phyloP scores from a whole-genome alignment of 2,113 vertebrate genomes.

The Mus spicilegus region DNA sequence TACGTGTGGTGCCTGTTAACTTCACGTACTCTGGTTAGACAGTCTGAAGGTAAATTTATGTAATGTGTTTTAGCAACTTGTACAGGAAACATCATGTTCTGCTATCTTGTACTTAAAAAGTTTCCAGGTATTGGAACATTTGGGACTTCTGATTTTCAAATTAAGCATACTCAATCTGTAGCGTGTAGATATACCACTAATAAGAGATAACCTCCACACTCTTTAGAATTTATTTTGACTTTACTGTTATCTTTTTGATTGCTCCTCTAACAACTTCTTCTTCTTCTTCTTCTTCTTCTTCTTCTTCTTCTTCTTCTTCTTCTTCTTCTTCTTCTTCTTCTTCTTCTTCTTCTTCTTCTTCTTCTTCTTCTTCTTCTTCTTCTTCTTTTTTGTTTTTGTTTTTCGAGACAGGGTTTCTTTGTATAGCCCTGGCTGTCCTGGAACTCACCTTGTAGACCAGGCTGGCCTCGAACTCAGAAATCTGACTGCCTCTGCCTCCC shows the following conservation, averaged over 20 bases:
- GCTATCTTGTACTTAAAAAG: not conserved
- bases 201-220: not conserved
- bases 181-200: not conserved
- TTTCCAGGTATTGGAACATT: not conserved
- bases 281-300: too few species aligned
- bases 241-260: not conserved
- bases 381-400: too few species aligned
- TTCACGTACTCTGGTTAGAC: not conserved
- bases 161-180: not conserved
- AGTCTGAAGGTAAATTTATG: not conserved
- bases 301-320: too few species aligned
- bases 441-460: too few species aligned
- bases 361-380: too few species aligned
- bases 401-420: too few species aligned
- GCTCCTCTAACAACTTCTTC: too few species aligned
- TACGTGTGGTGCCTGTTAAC: not conserved
- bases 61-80: not conserved
- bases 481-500: too few species aligned
- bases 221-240: not conserved
- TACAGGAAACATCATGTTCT: not conserved
- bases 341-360: too few species aligned
- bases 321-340: too few species aligned
- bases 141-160: not conserved
- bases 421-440: too few species aligned
- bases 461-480: too few species aligned